Evolutionary conservation across 2,888 invertebrate genomes (phyloP), one percentile per base, ranked within the genome.

Genomic region (Apomyelois bistriatella): DNA sequence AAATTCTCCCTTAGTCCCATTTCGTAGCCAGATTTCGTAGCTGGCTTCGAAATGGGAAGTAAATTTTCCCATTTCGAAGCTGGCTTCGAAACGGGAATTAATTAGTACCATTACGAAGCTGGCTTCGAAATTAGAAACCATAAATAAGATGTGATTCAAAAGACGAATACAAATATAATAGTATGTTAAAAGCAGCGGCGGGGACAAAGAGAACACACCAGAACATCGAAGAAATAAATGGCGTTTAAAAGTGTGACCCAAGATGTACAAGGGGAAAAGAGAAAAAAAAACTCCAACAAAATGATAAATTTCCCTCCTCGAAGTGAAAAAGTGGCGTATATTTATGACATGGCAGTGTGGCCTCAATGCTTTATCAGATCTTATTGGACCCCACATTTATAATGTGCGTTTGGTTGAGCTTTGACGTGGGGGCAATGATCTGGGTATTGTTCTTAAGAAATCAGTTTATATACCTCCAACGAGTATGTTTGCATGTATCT

Each of bases 171-270:
- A n/a, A n/a, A n/a, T n/a, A n/a, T n/a, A n/a, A n/a, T n/a, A n/a
- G n/a, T n/a, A n/a, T n/a, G n/a, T n/a, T n/a, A n/a, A n/a, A n/a
- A n/a, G n/a, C n/a, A n/a, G n/a, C n/a, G n/a, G 22, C 15, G 16
- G 16, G 1, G 1, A 1, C 46, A 46, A n/a, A 9, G 13, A 15
- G 32, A 46, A 35, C 32, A 32, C 32, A 46, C 32, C 74, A 76
- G 77, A 77, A 79, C 76, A 79, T 78, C 81, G 80, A 73, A 72
- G 74, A 82, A 83, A 87, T 88, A 86, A 89, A 88, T 86, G 84
- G 77, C 79, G 76, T 83, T 86, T 79, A 84, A 85, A 88, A 84
- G 86, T 85, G 87, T 86, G 85, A 88, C 86, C 78, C 80, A 82
- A 88, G 86, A 85, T 84, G 85, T 83, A 84, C 81, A 84, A 83